A percentile compares a stretch with the other conserved stretches of the same genome.
Evolutionary conservation across 2,888 invertebrate genomes (phyloP).

Genomic region (Lithophane socia): DNA sequence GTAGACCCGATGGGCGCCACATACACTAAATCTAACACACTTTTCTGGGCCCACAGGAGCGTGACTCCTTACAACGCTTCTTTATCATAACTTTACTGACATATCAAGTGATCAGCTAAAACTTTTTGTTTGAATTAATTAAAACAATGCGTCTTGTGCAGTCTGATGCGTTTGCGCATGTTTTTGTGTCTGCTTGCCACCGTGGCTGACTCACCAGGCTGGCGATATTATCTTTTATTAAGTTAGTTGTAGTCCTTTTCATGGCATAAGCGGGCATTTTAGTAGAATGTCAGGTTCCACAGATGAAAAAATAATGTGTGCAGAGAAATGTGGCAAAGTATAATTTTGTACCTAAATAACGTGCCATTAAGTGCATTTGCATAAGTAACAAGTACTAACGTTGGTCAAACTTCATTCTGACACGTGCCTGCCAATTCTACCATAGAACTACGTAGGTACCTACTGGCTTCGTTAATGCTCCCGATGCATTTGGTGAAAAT

Average conservation of each 20-base stretch:
- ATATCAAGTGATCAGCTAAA: conserved; percentile 17
- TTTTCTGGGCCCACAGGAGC: conserved; percentile 4
- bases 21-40: not conserved
- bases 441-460: not conserved
- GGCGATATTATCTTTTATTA: not conserved
- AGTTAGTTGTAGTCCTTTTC: not conserved
- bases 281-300: not conserved
- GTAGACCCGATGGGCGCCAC: not conserved
- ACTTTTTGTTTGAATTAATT: conserved; percentile 37
- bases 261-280: not conserved
- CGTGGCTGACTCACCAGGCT: not conserved
- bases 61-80: conserved; percentile 4
- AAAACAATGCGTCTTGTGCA: conserved; percentile 22
- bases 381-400: conserved; percentile 37
- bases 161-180: conserved; percentile 26
- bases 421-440: conserved; percentile 21
- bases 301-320: not conserved
- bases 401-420: conserved; percentile 8
- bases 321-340: not conserved
- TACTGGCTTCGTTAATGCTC: conserved; percentile 6
- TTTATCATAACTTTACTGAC: conserved; percentile 1
- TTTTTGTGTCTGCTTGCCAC: conserved; percentile 24
- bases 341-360: conserved; percentile 14
- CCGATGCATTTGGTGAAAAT: not conserved
- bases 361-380: conserved; percentile 24